Conservation (phyloP, 2,797 vertebrate genomes). For the Tiaroga cobitis region DNA sequence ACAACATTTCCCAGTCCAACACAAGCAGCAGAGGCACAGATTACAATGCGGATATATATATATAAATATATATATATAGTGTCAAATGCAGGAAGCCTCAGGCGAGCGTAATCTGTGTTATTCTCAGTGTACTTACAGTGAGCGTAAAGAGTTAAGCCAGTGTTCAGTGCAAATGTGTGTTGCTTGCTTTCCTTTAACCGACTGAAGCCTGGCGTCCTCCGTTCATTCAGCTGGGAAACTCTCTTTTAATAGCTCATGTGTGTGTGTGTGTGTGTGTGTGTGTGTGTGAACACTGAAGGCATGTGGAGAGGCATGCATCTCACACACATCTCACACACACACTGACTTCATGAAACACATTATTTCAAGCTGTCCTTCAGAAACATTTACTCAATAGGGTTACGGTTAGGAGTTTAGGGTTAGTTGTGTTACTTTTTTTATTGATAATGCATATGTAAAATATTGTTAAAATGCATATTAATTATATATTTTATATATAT, state of each 20-base stretch:
- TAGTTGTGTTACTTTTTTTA: neutral
- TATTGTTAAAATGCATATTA: neutral
- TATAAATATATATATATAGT: no score
- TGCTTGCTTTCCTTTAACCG: slow-evolving; percentile 69
- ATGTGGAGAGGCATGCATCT: no score
- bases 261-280: no score
- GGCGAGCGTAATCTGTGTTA: slow-evolving; percentile 74
- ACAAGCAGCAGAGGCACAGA: neutral
- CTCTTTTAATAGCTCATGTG: slow-evolving; percentile 75
- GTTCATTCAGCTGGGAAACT: slow-evolving; percentile 67
- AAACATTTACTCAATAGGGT: no score
- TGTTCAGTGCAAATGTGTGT: slow-evolving; percentile 67
- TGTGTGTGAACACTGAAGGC: no score
- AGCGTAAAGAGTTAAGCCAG: slow-evolving; percentile 73
- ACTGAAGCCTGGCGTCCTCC: slow-evolving; percentile 62
- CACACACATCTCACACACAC: no score
- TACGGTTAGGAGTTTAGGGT: no score
- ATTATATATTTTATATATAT: no score
- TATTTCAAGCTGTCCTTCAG: no score
- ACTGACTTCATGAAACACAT: no score
- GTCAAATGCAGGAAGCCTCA: slow-evolving; percentile 36
- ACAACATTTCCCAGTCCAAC: neutral
- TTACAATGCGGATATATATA: neutral
- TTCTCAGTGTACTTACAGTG: slow-evolving; percentile 78
- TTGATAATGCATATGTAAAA: neutral